A percentile compares a stretch with the other conserved stretches of the same genome.
phyloP scores from a whole-genome alignment of 2,888 invertebrate species.

The Drosophila subquinaria region DNA sequence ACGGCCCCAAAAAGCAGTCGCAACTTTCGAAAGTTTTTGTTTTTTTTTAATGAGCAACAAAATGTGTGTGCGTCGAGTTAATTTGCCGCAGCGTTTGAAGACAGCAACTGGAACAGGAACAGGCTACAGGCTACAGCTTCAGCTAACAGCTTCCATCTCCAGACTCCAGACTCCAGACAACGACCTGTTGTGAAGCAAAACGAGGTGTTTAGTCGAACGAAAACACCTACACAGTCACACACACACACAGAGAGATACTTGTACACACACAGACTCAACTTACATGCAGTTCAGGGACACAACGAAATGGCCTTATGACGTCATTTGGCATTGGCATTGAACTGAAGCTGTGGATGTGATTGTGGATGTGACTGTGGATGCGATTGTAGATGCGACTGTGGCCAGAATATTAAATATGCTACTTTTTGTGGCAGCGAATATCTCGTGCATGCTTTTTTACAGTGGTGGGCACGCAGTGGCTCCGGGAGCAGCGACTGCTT shows the following conservation, averaged over 20 bases:
- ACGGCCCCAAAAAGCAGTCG: slow-evolving; percentile 53
- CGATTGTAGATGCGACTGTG: not conserved
- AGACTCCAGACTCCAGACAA: slow-evolving; percentile 10
- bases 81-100: slow-evolving; percentile 72
- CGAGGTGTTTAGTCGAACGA: slow-evolving; percentile 57
- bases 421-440: not conserved
- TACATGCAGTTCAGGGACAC: slow-evolving; percentile 37
- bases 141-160: not conserved
- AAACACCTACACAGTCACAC: slow-evolving; percentile 61
- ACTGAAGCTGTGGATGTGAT: slow-evolving; percentile 20
- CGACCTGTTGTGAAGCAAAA: slow-evolving; percentile 31
- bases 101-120: slow-evolving; percentile 39
- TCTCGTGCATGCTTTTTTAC: not conserved
- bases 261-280: not conserved
- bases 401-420: slow-evolving; percentile 1
- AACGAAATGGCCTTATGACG: slow-evolving; percentile 28
- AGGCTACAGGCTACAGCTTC: slow-evolving; percentile 18
- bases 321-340: slow-evolving; percentile 35
- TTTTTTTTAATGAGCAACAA: slow-evolving; percentile 64
- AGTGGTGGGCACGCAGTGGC: too few species aligned
- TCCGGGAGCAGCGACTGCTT: too few species aligned
- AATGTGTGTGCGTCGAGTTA: slow-evolving; percentile 65
- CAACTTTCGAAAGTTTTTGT: slow-evolving; percentile 68
- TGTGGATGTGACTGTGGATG: slow-evolving; percentile 1
- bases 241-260: slow-evolving; percentile 12